A percentile compares a stretch with the other conserved stretches of the same genome.
phyloP scores from a whole-genome alignment of 2,113 vertebrate genomes.

The Bagarius yarrelli region DNA sequence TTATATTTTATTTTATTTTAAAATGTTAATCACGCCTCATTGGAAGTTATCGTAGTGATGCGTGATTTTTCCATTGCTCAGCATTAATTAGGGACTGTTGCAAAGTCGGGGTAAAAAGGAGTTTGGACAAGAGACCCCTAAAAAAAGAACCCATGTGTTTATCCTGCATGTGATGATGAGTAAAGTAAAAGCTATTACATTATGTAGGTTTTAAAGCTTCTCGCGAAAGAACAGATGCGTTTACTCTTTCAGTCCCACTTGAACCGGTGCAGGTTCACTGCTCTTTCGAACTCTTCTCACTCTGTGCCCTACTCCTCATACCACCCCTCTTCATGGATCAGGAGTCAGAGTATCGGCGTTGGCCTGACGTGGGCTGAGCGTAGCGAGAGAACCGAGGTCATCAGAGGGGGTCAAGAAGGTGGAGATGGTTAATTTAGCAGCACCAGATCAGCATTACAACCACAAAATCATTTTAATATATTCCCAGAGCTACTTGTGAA shows the following conservation, averaged over 20 bases:
- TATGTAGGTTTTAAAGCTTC: background rate
- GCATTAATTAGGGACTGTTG: too few relatives aligned
- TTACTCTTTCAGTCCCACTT: constrained; percentile 3
- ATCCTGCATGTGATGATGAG: background rate
- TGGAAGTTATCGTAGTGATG: too few relatives aligned
- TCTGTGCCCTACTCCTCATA: constrained; percentile 34
- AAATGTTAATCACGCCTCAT: too few relatives aligned
- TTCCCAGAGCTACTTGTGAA: constrained; percentile 99
- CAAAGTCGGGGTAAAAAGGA: too few relatives aligned
- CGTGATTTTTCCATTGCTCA: too few relatives aligned
- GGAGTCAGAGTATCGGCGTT: constrained; percentile 22
- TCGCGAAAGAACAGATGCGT: background rate
- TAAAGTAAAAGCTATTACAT: background rate
- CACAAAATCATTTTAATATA: constrained; percentile 98
- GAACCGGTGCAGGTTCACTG: constrained; percentile 38
- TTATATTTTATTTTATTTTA: too few relatives aligned
- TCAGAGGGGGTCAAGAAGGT: constrained; percentile 36
- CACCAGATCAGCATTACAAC: constrained; percentile 87
- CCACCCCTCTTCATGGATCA: constrained; percentile 52
- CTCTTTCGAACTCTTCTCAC: constrained; percentile 37
- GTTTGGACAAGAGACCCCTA: too few relatives aligned
- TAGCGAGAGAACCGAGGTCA: constrained; percentile 1
- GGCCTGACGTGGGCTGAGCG: constrained; percentile 14
- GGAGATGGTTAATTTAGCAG: constrained; percentile 66
- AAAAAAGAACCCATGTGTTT: too few relatives aligned